phyloP scores from a whole-genome alignment of 2,797 vertebrate species.

The Anomalospiza imberbis region DNA sequence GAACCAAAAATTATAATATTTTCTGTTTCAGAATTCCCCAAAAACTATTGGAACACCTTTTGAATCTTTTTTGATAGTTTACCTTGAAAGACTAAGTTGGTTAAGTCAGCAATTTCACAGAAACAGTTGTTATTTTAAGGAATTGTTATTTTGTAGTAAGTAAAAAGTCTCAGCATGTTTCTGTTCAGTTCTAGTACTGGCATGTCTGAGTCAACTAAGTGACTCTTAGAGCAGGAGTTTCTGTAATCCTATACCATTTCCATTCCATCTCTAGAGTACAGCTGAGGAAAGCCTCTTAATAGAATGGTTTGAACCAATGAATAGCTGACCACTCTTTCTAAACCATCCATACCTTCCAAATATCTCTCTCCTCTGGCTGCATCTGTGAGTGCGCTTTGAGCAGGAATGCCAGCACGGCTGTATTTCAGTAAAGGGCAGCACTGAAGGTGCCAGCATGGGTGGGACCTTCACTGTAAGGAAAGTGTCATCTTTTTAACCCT shows the following conservation, averaged over 20 bases:
- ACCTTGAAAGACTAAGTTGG: background rate
- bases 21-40: background rate
- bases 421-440: background rate
- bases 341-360: background rate
- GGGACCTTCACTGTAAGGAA: background rate
- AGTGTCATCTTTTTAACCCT: background rate
- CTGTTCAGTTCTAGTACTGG: background rate
- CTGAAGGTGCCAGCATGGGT: background rate
- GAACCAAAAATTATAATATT: background rate
- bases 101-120: background rate
- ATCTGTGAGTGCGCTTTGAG: background rate
- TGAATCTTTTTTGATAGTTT: background rate
- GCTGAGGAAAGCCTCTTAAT: background rate
- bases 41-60: background rate
- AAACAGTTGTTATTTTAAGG: background rate
- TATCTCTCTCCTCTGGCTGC: background rate
- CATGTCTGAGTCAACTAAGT: background rate
- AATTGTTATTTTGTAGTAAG: background rate
- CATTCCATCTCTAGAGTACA: background rate
- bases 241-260: background rate
- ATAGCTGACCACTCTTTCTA: background rate
- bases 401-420: background rate
- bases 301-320: background rate
- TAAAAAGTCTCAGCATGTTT: background rate
- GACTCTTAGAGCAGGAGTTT: background rate